A percentile compares a stretch with the other conserved stretches of the same genome.
Conservation (phyloP, 2,888 invertebrate species). For the Subacronicta megacephala region DNA sequence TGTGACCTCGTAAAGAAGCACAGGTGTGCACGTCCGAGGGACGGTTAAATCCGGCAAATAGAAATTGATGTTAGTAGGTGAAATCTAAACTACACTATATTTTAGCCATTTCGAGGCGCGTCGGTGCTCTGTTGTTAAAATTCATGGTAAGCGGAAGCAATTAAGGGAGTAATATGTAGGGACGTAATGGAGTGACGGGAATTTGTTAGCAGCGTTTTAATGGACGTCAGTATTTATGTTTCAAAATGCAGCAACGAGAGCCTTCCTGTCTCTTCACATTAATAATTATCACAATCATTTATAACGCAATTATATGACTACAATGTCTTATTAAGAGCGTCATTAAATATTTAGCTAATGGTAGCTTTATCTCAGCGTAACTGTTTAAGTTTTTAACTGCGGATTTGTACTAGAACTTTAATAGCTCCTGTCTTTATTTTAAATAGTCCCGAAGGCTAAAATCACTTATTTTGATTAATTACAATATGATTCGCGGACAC, state of each 20-base stretch:
- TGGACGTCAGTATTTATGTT: constrained; percentile 80
- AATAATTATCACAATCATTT: constrained; percentile 71
- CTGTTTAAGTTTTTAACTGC: constrained; percentile 30
- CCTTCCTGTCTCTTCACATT: constrained; percentile 67
- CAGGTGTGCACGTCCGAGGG: constrained; percentile 77
- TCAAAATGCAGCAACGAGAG: constrained; percentile 75
- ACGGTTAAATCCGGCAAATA: constrained; percentile 81
- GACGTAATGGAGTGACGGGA: constrained; percentile 85
- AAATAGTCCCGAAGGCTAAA: no score
- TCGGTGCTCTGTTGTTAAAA: constrained; percentile 84
- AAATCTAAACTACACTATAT: constrained; percentile 83
- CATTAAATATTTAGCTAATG: constrained; percentile 46
- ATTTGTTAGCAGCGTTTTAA: constrained; percentile 83
- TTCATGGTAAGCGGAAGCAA: constrained; percentile 86
- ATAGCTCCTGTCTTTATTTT: background rate
- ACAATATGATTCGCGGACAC: no score
- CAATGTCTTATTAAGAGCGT: constrained; percentile 47
- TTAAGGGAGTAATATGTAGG: constrained; percentile 85
- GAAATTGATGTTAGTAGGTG: constrained; percentile 82
- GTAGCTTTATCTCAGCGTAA: constrained; percentile 11
- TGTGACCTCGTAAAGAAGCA: constrained; percentile 76
- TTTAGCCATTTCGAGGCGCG: constrained; percentile 79
- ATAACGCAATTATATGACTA: constrained; percentile 59
- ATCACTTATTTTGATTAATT: no score
- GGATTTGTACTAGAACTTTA: background rate